phyloP scores from a whole-genome alignment of 2,888 invertebrate species.

The Frankliniella fusca region DNA sequence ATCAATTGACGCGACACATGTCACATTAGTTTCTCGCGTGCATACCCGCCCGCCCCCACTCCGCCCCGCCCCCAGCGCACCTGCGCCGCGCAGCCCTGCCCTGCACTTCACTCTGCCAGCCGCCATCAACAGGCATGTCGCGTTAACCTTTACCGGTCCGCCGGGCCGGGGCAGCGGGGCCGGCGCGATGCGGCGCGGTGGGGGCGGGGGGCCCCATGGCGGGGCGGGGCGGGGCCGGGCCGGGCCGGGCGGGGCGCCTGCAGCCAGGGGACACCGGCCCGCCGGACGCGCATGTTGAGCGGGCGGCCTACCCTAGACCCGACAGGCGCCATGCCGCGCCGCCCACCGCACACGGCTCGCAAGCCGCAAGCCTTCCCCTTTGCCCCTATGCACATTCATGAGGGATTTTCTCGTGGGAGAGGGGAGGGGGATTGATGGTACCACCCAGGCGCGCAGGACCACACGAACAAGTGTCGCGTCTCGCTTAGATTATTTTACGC shows the following conservation, averaged over 20 bases:
- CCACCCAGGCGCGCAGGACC: too few species aligned
- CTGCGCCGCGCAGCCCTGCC: too few species aligned
- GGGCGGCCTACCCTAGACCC: neutral
- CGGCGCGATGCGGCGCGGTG: neutral
- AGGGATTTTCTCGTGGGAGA: too few species aligned
- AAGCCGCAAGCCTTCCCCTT: neutral
- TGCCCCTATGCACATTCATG: neutral
- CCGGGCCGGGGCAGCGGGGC: neutral
- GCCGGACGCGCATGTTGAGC: neutral
- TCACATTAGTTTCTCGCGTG: too few species aligned
- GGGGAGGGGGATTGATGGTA: too few species aligned
- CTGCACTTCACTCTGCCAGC: too few species aligned
- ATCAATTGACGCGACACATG: too few species aligned
- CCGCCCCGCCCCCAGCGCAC: too few species aligned
- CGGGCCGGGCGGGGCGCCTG: neutral
- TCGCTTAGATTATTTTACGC: too few species aligned
- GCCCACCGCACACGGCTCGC: neutral
- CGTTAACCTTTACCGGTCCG: neutral
- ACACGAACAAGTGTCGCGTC: too few species aligned
- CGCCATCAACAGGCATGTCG: too few species aligned
- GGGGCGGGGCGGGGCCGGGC: neutral
- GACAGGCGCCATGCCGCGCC: neutral
- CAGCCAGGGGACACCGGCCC: neutral
- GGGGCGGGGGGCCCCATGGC: neutral
- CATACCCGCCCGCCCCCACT: too few species aligned